A percentile compares a stretch with the other conserved stretches of the same genome.
phyloP scores from a whole-genome alignment of 2,113 vertebrate genomes.

The Genyomyrus donnyi region DNA sequence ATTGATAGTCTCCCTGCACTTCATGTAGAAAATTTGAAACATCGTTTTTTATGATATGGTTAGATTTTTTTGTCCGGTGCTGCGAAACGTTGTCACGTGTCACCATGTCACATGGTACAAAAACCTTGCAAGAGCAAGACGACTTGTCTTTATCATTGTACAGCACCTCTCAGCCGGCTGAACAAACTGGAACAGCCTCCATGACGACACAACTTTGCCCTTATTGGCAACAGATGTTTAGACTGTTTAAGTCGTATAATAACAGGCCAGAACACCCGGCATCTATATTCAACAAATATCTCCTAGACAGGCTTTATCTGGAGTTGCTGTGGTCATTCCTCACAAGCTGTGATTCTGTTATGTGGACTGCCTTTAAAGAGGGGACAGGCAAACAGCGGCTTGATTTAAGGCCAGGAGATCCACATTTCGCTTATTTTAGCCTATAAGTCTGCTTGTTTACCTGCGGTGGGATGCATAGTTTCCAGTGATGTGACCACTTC shows the following conservation, averaged over 20 bases:
- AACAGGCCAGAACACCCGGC: neutral
- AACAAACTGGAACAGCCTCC: too few species aligned
- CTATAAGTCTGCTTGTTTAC: conserved; percentile 50
- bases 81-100: too few species aligned
- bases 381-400: neutral
- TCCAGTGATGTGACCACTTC: conserved; percentile 96
- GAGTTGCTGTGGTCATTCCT: neutral
- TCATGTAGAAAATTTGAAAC: too few species aligned
- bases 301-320: neutral
- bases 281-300: neutral
- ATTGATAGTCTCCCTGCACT: too few species aligned
- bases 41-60: too few species aligned
- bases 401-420: neutral
- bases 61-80: too few species aligned
- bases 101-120: too few species aligned
- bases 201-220: too few species aligned
- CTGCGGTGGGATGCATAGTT: conserved; percentile 98
- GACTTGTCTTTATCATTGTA: too few species aligned
- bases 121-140: too few species aligned
- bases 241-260: neutral
- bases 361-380: neutral
- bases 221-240: neutral
- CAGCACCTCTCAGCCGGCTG: too few species aligned
- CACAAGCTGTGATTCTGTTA: neutral
- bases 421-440: neutral